phyloP scores from a whole-genome alignment of 2,888 invertebrate genomes.

The Spodoptera exigua region DNA sequence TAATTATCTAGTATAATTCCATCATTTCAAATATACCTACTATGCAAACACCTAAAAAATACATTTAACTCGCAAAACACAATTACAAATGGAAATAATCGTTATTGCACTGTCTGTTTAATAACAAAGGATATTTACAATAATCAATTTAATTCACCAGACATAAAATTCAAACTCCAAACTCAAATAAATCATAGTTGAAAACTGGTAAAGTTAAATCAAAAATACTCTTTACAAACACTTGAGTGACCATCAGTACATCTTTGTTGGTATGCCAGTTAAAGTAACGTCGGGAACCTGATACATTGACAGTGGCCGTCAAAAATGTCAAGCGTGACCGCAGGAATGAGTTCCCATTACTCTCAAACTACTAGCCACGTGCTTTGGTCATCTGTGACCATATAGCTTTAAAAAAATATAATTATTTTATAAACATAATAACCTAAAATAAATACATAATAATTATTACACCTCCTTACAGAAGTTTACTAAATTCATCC shows the following conservation, averaged over 20 bases:
- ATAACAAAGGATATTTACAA: no score
- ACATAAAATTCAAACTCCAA: no score
- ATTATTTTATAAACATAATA: constrained; percentile 9
- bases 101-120: neutral
- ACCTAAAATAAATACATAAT: no score
- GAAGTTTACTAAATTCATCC: no score
- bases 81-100: neutral
- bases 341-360: constrained; percentile 58
- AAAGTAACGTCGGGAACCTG: constrained; percentile 38
- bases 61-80: no score
- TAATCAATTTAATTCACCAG: no score
- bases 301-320: constrained; percentile 59
- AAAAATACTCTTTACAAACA: constrained; percentile 4
- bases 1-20: no score
- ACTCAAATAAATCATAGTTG: no score
- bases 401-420: constrained; percentile 16
- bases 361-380: constrained; percentile 43
- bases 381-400: constrained; percentile 40
- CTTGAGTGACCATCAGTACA: constrained; percentile 22
- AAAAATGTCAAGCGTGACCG: constrained; percentile 59
- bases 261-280: constrained; percentile 11
- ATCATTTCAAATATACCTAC: no score
- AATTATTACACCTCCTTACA: no score
- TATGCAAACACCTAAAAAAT: no score
- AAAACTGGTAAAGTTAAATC: neutral